These are phyloP conservation scores for Sicus ferrugineus DNA, from an alignment of 2,888 invertebrate species.

Conservation along the genomic window DNA sequence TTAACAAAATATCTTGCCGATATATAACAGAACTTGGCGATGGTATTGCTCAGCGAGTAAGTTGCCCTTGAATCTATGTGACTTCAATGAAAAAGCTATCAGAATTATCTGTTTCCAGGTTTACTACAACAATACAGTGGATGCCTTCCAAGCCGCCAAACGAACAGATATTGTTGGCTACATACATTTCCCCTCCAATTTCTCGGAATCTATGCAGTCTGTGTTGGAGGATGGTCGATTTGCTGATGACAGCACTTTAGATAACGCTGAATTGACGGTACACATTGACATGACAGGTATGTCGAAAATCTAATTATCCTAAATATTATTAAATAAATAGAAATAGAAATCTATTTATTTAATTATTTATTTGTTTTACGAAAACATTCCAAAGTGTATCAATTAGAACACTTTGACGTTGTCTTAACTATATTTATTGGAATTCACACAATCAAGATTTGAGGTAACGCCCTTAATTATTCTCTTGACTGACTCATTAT, in stretches of 20 bases:
- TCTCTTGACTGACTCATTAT: too few species aligned
- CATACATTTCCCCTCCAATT: conserved; percentile 76
- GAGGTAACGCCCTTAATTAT: too few species aligned
- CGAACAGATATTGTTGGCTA: conserved; percentile 71
- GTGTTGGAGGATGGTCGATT: conserved; percentile 70
- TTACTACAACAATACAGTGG: conserved; percentile 66
- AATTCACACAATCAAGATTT: too few species aligned
- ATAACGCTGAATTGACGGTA: conserved; percentile 72
- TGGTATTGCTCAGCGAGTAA: conserved; percentile 66
- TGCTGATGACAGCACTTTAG: conserved; percentile 67
- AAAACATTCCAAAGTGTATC: too few species aligned
- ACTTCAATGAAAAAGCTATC: conserved; percentile 6
- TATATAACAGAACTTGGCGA: conserved; percentile 70
- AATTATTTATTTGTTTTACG: too few species aligned
- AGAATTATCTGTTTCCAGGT: conserved; percentile 56
- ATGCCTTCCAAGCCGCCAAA: conserved; percentile 68
- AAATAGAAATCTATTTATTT: neutral
- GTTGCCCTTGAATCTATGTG: conserved; percentile 20
- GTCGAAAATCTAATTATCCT: conserved; percentile 11
- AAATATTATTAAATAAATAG: neutral
- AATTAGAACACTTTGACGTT: too few species aligned
- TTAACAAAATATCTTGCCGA: conserved; percentile 70
- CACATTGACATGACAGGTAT: conserved; percentile 80
- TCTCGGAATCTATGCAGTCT: conserved; percentile 71
- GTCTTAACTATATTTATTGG: too few species aligned